A percentile compares a stretch with the other conserved stretches of the same genome.
These are phyloP conservation scores for Caloenas nicobarica DNA, from an alignment of 2,113 vertebrate genomes.

Conservation along the genomic window DNA sequence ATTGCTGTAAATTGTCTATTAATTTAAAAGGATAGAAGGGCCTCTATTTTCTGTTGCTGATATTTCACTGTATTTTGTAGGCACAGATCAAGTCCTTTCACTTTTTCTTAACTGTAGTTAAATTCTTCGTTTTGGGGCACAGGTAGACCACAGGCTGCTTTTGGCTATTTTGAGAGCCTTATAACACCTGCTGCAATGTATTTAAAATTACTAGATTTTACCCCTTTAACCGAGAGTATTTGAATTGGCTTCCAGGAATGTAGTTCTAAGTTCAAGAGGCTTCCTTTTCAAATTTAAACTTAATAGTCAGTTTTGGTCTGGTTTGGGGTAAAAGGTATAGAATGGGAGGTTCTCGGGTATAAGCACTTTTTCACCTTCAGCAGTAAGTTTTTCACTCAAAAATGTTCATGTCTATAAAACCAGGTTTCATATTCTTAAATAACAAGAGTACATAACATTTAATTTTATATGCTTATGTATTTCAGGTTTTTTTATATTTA, in stretches of 20 bases:
- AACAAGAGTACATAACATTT: not conserved
- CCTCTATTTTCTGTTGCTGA: not conserved
- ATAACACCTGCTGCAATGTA: not conserved
- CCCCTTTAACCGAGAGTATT: not conserved
- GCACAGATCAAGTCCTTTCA: not conserved
- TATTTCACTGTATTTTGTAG: not conserved
- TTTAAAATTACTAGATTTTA: not conserved
- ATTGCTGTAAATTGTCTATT: not conserved
- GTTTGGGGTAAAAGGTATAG: not conserved
- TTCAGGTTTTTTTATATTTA: not conserved
- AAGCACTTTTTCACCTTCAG: not conserved
- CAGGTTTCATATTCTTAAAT: not conserved
- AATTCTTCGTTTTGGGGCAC: not conserved
- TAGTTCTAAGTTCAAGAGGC: not conserved
- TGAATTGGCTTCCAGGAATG: not conserved
- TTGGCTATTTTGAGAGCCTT: not conserved
- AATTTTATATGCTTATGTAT: not conserved
- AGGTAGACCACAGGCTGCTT: not conserved
- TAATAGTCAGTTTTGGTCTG: not conserved
- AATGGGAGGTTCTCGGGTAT: not conserved
- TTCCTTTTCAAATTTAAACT: not conserved
- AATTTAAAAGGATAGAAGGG: not conserved
- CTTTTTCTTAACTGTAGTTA: not conserved
- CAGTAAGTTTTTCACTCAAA: not conserved
- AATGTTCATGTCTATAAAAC: not conserved